Evolutionary conservation across 2,113 vertebrate species (phyloP), one percentile per base, ranked within the genome.

Genomic region (Oceanodroma tethys): DNA sequence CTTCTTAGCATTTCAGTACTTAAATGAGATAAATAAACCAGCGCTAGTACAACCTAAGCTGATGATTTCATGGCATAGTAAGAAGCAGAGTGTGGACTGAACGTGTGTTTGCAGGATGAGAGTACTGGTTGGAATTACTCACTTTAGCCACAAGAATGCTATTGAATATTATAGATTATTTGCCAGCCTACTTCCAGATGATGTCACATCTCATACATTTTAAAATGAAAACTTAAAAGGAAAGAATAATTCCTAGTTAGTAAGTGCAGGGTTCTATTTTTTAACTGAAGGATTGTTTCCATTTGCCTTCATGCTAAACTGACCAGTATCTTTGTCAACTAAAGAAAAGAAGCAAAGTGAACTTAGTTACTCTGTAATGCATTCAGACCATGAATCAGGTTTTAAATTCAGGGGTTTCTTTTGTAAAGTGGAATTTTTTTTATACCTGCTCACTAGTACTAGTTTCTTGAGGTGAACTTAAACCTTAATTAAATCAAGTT

Each of bases 401-500:
- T 93, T 97, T 83, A 50, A 40, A 74, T 85, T 90, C 84, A 67
- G 73, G 92, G 2, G 19, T 93, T 93, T 68, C 6, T 16, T 95
- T 82, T 50, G 20, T 86, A 53, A 52, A 56, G 52, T 47, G 60
- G 42, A 42, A n/a, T 66, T 90, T 93, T 55, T 90, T 62, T 62
- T 96, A 93, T 83, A 60, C 53, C 71, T 88, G 10, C 68, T 68
- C n/a, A 71, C 32, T 80, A 47, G n/a, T 88, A 87, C 34, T 86
- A 20, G 5, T 73, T 75, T 95, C 96, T 94, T 67, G 29, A 93
- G 58, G 79, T 88, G 53, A 81, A 60, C 38, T 94, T 84, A 86
- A 97, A 80, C 32, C 38, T 65, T 94, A 95, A 81, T 80, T 86
- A 89, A 94, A 92, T 97, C 76, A 83, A 87, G 29, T 76, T 96